A percentile compares a stretch with the other conserved stretches of the same genome.
Conservation (phyloP, 2,888 invertebrate genomes). For the Callyntrura sp. region DNA sequence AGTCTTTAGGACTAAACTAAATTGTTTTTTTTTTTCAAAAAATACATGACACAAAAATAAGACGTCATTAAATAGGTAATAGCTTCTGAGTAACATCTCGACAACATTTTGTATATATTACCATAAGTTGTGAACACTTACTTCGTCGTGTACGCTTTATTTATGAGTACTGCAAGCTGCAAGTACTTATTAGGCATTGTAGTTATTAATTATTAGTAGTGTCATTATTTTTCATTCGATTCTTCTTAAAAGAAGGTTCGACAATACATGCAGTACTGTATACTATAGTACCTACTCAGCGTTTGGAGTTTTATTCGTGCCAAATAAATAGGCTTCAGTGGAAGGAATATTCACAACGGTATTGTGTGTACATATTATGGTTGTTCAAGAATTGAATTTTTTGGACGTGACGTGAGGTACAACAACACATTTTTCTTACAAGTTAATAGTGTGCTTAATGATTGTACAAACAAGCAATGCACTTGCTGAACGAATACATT, state of each 20-base stretch:
- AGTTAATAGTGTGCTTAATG: neutral
- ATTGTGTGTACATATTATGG: neutral
- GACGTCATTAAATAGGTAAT: no score
- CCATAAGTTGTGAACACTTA: neutral
- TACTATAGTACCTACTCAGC: neutral
- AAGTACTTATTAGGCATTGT: neutral
- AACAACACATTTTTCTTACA: neutral
- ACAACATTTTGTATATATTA: neutral
- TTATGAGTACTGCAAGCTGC: neutral
- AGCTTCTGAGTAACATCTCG: neutral
- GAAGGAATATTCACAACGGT: neutral
- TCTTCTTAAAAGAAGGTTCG: neutral
- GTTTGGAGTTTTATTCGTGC: neutral
- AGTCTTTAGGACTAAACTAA: no score
- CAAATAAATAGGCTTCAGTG: neutral
- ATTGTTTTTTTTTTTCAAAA: no score
- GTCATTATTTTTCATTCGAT: slow-evolving; percentile 12
- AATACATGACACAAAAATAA: no score
- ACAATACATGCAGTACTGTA: neutral
- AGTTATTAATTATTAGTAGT: neutral
- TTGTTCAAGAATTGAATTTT: neutral
- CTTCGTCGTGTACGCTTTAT: neutral
- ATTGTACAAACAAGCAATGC: neutral
- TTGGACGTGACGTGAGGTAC: neutral
- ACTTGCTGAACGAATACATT: no score